A percentile compares a stretch with the other conserved stretches of the same genome.
Conservation (phyloP, 1,140 invertebrate species). For the Magallana gigas region DNA sequence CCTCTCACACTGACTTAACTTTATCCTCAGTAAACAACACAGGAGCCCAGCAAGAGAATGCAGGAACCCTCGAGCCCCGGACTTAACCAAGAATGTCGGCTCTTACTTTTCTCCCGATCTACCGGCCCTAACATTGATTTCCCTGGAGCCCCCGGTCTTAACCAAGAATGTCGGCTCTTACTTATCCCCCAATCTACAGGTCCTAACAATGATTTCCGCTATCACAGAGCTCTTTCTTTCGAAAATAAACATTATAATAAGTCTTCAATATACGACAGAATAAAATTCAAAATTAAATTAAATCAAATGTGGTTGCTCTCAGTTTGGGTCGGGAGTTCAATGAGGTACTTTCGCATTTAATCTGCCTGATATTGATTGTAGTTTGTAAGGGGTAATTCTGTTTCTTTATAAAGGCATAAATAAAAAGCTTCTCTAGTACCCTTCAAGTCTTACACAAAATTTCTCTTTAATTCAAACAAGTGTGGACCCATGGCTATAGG, state of each 20-base stretch:
- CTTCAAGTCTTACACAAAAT: background rate
- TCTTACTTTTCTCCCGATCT: background rate
- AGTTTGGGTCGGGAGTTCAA: too few relatives aligned
- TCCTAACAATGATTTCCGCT: background rate
- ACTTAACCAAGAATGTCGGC: background rate
- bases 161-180: background rate
- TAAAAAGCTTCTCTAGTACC: background rate
- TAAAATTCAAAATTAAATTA: too few relatives aligned
- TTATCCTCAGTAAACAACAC: background rate
- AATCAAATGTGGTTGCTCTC: too few relatives aligned
- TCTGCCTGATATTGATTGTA: slow-evolving; percentile 1
- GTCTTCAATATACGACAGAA: too few relatives aligned
- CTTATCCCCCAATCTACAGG: background rate
- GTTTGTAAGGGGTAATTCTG: slow-evolving; percentile 18
- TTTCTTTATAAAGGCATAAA: background rate
- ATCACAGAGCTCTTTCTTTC: too few relatives aligned
- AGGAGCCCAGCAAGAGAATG: background rate
- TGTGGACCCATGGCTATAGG: too few relatives aligned
- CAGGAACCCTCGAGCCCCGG: background rate
- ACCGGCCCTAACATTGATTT: background rate
- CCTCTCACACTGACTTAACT: background rate
- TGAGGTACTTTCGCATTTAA: background rate
- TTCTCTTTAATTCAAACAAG: background rate
- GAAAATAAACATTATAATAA: too few relatives aligned
- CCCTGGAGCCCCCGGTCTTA: background rate